Percentiles rank a stretch among this genome's conserved stretches.
Evolutionary conservation across 2,888 invertebrate species (phyloP).

Genomic region (Eustalomyia histrio): DNA sequence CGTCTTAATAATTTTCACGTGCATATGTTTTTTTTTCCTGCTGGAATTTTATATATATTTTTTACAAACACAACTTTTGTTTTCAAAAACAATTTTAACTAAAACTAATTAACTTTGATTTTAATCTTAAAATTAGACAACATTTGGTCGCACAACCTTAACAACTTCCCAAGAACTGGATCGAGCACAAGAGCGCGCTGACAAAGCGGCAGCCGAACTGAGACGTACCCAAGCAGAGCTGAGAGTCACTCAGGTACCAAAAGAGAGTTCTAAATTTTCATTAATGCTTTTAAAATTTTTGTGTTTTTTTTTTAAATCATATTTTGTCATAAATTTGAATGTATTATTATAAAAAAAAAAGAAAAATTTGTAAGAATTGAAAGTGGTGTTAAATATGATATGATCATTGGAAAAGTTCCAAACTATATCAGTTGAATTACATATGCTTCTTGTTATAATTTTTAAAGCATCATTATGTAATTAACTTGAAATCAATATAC

Average conservation of each 20-base stretch:
- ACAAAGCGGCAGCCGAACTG: conserved; percentile 90
- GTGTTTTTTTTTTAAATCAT: conserved; percentile 26
- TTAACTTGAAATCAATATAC: conserved; percentile 40
- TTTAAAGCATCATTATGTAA: conserved; percentile 65
- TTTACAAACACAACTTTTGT: conserved; percentile 24
- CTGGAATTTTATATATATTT: conserved; percentile 60
- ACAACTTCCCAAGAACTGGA: conserved; percentile 91
- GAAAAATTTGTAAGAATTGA: conserved; percentile 51
- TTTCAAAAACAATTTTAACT: neutral
- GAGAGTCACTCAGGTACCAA: conserved; percentile 88
- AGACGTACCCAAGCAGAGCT: conserved; percentile 93
- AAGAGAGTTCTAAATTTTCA: conserved; percentile 45
- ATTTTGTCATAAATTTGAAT: conserved; percentile 65
- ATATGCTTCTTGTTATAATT: conserved; percentile 67
- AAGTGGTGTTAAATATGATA: conserved; percentile 68
- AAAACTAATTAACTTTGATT: conserved; percentile 48
- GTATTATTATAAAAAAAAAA: conserved; percentile 41
- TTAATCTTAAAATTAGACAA: conserved; percentile 79
- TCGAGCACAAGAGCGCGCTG: conserved; percentile 90
- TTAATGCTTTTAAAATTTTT: conserved; percentile 39
- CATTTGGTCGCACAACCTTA: conserved; percentile 90
- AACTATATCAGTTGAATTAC: conserved; percentile 45
- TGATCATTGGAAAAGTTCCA: conserved; percentile 54
- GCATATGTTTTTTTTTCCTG: conserved; percentile 65
- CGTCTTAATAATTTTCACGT: conserved; percentile 43